These are phyloP conservation scores for Camelus bactrianus DNA, from an alignment of 2,113 vertebrate genomes.

Conservation along the genomic window DNA sequence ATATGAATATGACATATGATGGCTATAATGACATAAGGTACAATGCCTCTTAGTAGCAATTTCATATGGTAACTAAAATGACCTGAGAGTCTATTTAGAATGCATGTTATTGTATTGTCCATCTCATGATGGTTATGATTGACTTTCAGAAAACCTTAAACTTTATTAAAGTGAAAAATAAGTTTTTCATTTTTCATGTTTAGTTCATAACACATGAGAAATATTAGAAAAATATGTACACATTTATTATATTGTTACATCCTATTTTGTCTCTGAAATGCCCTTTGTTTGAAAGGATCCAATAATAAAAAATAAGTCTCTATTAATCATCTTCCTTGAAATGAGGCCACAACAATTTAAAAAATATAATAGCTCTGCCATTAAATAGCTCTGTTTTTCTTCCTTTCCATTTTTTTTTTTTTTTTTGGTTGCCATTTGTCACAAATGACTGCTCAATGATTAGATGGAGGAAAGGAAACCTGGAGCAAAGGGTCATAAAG, in stretches of 20 bases:
- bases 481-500: neutral
- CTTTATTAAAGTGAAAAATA: neutral
- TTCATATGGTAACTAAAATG: neutral
- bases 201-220: neutral
- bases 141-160: neutral
- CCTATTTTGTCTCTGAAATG: neutral
- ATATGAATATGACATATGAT: neutral
- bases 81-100: neutral
- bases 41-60: neutral
- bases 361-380: neutral
- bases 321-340: neutral
- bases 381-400: neutral
- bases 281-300: constrained; percentile 10
- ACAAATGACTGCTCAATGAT: neutral
- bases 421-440: neutral
- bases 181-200: neutral
- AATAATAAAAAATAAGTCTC: neutral
- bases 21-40: neutral
- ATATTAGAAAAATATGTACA: constrained; percentile 37
- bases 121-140: neutral
- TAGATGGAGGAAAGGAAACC: neutral
- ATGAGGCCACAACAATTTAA: neutral
- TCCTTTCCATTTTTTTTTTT: too few relatives aligned
- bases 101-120: neutral
- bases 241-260: neutral